Evolutionary conservation across 2,888 invertebrate genomes (phyloP).

Genomic region (Scaptomyza tumidula): DNA sequence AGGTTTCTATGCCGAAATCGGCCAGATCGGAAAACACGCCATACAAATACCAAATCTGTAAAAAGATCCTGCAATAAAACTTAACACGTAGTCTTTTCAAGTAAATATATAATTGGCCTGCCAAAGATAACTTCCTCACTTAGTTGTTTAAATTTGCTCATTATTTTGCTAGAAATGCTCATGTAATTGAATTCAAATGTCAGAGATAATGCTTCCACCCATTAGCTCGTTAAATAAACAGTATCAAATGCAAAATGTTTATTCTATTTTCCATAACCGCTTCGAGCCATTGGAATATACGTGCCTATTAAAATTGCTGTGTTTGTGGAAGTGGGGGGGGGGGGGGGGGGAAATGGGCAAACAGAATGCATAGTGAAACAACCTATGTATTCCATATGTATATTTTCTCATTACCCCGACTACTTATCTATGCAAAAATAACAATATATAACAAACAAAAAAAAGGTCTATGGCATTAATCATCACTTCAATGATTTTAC

Average conservation of each 20-base stretch:
- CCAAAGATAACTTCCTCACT: background rate
- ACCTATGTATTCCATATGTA: background rate
- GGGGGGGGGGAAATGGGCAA: background rate
- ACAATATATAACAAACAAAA: background rate
- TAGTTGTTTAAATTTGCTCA: background rate
- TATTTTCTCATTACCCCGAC: background rate
- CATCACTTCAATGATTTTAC: background rate
- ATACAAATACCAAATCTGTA: too few relatives aligned
- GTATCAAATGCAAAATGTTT: slow-evolving; percentile 41
- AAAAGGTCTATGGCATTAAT: background rate
- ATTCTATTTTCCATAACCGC: slow-evolving; percentile 18
- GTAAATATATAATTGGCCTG: background rate
- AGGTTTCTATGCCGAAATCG: too few relatives aligned
- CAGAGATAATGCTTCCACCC: slow-evolving; percentile 6
- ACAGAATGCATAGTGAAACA: slow-evolving; percentile 1
- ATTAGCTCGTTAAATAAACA: slow-evolving; percentile 46
- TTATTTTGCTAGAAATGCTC: slow-evolving; percentile 8
- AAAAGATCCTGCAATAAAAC: too few relatives aligned
- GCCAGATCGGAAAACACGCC: too few relatives aligned
- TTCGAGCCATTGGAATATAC: slow-evolving; percentile 11
- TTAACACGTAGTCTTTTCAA: background rate
- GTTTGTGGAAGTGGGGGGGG: background rate
- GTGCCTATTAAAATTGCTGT: background rate
- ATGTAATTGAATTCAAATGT: slow-evolving; percentile 25
- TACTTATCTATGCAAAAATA: background rate